Evolutionary conservation across 2,888 invertebrate species (phyloP).

Genomic region (Harmothoe impar): DNA sequence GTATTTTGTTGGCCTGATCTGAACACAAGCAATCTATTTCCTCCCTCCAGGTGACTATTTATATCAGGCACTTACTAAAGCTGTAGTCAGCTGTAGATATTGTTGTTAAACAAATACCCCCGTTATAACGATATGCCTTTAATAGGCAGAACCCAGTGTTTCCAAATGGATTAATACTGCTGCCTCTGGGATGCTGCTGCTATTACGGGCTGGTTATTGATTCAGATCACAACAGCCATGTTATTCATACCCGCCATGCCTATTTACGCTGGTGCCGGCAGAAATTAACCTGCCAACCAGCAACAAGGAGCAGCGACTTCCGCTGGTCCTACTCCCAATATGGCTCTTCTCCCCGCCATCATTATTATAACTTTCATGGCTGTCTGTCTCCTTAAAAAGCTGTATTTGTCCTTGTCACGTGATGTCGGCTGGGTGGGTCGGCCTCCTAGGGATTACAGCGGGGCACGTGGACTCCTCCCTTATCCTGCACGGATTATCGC

Average conservation of each 20-base stretch:
- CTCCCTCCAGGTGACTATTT: background rate
- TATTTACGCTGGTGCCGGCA: no score
- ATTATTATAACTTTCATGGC: constrained; percentile 23
- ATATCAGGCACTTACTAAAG: background rate
- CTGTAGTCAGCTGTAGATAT: background rate
- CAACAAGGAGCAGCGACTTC: no score
- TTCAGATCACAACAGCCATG: no score
- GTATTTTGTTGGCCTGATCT: background rate
- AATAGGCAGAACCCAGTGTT: background rate
- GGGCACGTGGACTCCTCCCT: background rate
- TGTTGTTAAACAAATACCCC: background rate
- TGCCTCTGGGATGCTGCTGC: background rate
- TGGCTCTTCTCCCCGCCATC: background rate
- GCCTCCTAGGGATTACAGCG: background rate
- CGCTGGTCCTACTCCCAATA: no score
- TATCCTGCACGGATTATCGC: background rate
- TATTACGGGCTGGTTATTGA: no score
- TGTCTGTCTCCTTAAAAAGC: background rate
- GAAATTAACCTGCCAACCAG: no score
- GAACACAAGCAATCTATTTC: background rate
- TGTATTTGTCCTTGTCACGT: background rate
- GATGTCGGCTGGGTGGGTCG: background rate
- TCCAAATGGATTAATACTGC: background rate
- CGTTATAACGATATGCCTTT: background rate
- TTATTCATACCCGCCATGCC: no score